A percentile compares a stretch with the other conserved stretches of the same genome.
Conservation (phyloP, 2,888 invertebrate species). For the Drosophila acutilabella region DNA sequence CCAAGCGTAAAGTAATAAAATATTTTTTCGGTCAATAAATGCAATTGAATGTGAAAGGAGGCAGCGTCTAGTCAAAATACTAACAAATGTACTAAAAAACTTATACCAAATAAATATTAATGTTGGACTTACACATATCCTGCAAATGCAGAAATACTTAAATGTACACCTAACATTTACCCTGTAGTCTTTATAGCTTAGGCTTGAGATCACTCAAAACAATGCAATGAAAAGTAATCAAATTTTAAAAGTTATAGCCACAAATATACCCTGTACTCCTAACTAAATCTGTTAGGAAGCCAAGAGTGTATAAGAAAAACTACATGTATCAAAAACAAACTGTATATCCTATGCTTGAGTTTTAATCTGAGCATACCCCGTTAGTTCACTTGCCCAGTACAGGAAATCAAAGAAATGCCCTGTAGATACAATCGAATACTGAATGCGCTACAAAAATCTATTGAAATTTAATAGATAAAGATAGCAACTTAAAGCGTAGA, state of each 20-base stretch:
- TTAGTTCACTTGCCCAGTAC: neutral
- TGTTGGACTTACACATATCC: constrained; percentile 3
- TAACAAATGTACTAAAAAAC: neutral
- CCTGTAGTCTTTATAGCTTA: no score
- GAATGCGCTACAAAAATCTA: constrained; percentile 19
- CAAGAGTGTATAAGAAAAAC: no score
- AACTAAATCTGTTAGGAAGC: no score
- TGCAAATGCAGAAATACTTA: neutral
- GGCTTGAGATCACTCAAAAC: no score
- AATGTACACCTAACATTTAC: no score
- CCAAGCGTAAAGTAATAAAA: constrained; percentile 78
- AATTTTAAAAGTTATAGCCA: no score
- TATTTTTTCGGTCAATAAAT: constrained; percentile 71
- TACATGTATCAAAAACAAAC: no score
- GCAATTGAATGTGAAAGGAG: constrained; percentile 62
- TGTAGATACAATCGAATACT: constrained; percentile 15
- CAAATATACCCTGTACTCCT: no score
- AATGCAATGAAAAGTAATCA: no score
- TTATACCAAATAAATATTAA: neutral
- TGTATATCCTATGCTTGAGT: no score
- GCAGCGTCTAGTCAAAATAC: constrained; percentile 32
- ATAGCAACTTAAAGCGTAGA: neutral
- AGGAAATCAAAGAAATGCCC: neutral
- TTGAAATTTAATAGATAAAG: constrained; percentile 12
- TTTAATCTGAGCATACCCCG: neutral